These are phyloP conservation scores for Murina feae DNA, from an alignment of 2,113 vertebrate genomes.

Conservation along the genomic window DNA sequence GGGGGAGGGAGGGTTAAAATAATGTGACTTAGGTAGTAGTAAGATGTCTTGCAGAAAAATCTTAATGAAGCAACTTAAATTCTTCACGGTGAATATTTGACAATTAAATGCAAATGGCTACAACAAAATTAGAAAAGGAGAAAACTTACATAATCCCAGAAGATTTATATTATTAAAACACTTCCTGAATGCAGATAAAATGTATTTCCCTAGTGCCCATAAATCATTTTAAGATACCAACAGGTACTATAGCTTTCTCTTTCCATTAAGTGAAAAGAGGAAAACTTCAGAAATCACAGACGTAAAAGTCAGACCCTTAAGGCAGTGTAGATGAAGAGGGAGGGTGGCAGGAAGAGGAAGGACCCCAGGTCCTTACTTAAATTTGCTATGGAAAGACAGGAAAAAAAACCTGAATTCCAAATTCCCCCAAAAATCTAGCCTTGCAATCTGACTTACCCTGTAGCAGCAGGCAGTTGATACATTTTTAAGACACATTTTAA, in stretches of 20 bases:
- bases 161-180: neutral
- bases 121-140: constrained; percentile 4
- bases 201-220: neutral
- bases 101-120: constrained; percentile 15
- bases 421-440: neutral
- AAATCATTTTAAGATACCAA: constrained; percentile 7
- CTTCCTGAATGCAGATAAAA: neutral
- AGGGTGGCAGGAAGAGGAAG: neutral
- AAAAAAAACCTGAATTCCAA: neutral
- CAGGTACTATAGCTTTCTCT: neutral
- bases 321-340: neutral
- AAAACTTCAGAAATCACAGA: neutral
- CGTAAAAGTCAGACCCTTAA: neutral
- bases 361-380: neutral
- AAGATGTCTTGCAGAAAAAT: constrained; percentile 29
- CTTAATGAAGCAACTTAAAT: neutral
- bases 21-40: neutral
- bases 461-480: neutral
- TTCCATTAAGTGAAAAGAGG: neutral
- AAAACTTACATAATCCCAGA: neutral
- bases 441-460: neutral
- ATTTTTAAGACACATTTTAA: neutral
- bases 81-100: neutral
- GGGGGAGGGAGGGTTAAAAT: neutral
- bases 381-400: neutral